Evolutionary conservation across 2,797 vertebrate genomes (phyloP).

Genomic region (Lindbergichthys nudifrons): DNA sequence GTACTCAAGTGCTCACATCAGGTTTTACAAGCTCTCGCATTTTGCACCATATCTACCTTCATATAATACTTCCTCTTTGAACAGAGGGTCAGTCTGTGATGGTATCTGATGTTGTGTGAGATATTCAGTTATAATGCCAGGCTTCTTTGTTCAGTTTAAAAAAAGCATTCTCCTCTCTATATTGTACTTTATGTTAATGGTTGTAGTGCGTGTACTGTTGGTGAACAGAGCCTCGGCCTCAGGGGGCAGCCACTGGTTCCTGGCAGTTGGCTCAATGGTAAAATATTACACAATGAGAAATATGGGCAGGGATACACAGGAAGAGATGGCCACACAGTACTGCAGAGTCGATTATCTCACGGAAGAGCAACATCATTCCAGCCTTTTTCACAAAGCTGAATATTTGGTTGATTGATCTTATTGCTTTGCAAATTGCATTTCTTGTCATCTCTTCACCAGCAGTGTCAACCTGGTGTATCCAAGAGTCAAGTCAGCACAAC

Average conservation of each 20-base stretch:
- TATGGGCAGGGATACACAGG: not conserved
- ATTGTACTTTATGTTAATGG: not conserved
- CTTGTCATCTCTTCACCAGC: not conserved
- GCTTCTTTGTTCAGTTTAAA: no score
- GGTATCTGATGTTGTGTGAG: no score
- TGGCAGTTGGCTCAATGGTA: not conserved
- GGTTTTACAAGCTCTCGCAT: no score
- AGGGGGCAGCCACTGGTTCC: not conserved
- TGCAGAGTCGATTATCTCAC: constrained; percentile 16
- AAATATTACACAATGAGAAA: not conserved
- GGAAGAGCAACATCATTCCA: not conserved
- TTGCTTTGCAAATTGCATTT: not conserved
- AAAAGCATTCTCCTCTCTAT: no score
- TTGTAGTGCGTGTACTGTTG: not conserved
- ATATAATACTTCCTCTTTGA: no score
- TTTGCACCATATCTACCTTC: no score
- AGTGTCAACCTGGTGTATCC: not conserved
- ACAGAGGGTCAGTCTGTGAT: no score
- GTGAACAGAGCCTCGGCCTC: not conserved
- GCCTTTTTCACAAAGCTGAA: not conserved
- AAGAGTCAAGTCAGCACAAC: not conserved
- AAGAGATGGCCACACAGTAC: not conserved
- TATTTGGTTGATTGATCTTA: not conserved
- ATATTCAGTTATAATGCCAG: no score
- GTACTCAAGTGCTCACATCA: no score